Evolutionary conservation across 2,113 vertebrate species (phyloP).

Genomic region (Ciconia maguari): DNA sequence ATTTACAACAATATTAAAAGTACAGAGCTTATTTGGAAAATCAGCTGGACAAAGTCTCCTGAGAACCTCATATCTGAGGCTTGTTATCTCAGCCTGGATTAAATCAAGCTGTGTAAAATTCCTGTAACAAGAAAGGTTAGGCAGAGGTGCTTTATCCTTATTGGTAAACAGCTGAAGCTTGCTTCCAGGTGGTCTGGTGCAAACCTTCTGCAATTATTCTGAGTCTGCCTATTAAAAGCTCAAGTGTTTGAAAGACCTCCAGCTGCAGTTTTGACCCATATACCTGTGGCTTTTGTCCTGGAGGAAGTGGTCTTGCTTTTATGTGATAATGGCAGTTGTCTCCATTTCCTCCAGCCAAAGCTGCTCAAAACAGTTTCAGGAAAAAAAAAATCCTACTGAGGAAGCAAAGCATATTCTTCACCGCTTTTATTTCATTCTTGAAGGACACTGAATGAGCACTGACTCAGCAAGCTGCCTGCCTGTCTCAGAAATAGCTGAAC

Average conservation of each 20-base stretch:
- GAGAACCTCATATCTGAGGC: not conserved
- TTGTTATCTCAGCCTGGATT: not conserved
- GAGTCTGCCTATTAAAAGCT: not conserved
- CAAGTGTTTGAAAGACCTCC: not conserved
- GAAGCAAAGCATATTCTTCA: constrained; percentile 19
- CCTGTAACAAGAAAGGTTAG: not conserved
- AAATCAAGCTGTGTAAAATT: constrained; percentile 6
- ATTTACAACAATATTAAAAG: not conserved
- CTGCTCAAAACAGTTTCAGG: not conserved
- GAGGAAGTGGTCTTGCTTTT: constrained; percentile 33
- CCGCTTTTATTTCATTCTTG: not conserved
- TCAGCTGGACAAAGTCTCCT: not conserved
- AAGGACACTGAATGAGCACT: constrained; percentile 1
- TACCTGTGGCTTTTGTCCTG: constrained; percentile 24
- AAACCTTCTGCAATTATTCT: not conserved
- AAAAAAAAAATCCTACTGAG: not conserved
- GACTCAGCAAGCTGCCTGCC: constrained; percentile 16
- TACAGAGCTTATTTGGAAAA: not conserved
- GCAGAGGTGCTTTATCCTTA: not conserved
- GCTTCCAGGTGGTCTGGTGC: not conserved
- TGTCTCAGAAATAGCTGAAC: not conserved
- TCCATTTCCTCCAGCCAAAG: constrained; percentile 21
- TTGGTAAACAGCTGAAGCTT: not conserved
- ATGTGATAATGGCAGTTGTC: not conserved
- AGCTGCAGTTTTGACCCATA: not conserved